A percentile compares a stretch with the other conserved stretches of the same genome.
These are phyloP conservation scores for Eueremaeus valkanovi DNA, from an alignment of 2,888 invertebrate genomes.

Conservation along the genomic window DNA sequence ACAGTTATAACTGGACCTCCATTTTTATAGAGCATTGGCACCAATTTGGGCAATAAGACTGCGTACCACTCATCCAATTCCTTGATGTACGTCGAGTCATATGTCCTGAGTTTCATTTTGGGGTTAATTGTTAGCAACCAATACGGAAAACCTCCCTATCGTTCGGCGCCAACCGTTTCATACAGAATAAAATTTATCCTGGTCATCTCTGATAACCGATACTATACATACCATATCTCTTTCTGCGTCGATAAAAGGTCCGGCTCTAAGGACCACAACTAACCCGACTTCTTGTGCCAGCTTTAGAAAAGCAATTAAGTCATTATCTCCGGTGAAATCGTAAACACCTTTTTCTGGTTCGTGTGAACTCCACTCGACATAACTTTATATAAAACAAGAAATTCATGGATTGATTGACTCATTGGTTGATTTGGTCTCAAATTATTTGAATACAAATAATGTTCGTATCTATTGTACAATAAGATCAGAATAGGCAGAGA, in stretches of 20 bases:
- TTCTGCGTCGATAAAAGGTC: conserved; percentile 89
- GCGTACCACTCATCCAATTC: conserved; percentile 57
- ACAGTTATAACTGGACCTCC: conserved; percentile 82
- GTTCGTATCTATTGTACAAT: too few relatives aligned
- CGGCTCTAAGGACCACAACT: conserved; percentile 73
- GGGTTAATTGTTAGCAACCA: conserved; percentile 66
- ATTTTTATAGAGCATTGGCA: conserved; percentile 61
- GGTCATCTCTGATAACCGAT: neutral
- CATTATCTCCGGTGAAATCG: conserved; percentile 63
- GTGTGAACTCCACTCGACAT: conserved; percentile 85
- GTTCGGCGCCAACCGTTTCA: neutral
- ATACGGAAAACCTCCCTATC: conserved; percentile 71
- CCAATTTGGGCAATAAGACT: conserved; percentile 56
- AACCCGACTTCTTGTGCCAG: conserved; percentile 72
- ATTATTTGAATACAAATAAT: too few relatives aligned
- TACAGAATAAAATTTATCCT: neutral
- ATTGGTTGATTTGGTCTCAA: too few relatives aligned
- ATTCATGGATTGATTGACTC: too few relatives aligned
- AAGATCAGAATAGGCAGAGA: too few relatives aligned
- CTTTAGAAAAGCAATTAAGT: conserved; percentile 63
- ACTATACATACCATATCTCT: conserved; percentile 70
- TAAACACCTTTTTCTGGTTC: conserved; percentile 71
- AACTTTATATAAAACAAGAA: too few relatives aligned
- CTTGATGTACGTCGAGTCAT: conserved; percentile 52
- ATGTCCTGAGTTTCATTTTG: conserved; percentile 56